Conservation (phyloP, 2,888 invertebrate genomes). For the Scaptomyza tumidula region DNA sequence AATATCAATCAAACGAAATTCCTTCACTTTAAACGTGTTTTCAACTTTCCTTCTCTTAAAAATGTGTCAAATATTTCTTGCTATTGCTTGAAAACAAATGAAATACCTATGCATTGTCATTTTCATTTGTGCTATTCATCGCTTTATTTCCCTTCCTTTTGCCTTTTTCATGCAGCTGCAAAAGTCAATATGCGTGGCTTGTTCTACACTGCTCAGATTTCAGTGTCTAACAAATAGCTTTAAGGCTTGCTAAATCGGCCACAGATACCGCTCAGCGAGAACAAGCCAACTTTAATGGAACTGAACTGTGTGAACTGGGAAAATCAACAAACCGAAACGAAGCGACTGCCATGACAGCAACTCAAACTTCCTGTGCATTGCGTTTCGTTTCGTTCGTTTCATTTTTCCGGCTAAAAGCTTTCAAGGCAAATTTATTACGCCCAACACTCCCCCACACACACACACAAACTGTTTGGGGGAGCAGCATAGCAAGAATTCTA, state of each 20-base stretch:
- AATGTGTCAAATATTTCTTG: background rate
- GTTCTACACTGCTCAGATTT: conserved; percentile 63
- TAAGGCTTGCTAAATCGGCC: conserved; percentile 70
- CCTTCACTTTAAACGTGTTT: background rate
- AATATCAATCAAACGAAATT: background rate
- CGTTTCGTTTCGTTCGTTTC: background rate
- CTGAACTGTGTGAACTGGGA: conserved; percentile 28
- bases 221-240: conserved; percentile 70
- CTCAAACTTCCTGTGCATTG: conserved; percentile 47
- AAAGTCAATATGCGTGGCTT: conserved; percentile 69
- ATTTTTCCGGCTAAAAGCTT: conserved; percentile 58
- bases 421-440: conserved; percentile 59
- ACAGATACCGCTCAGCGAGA: conserved; percentile 38
- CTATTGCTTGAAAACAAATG: background rate
- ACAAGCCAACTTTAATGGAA: conserved; percentile 72
- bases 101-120: conserved; percentile 31
- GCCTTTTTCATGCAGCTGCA: conserved; percentile 50
- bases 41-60: background rate
- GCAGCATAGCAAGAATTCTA: conserved; percentile 68
- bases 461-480: conserved; percentile 1
- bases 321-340: conserved; percentile 74
- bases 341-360: conserved; percentile 49
- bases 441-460: conserved; percentile 12
- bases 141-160: background rate
- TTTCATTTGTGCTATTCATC: conserved; percentile 16